Percentiles rank a stretch among this genome's conserved stretches.
Conservation (phyloP, 2,113 vertebrate genomes). For the Malaclemys terrapin region DNA sequence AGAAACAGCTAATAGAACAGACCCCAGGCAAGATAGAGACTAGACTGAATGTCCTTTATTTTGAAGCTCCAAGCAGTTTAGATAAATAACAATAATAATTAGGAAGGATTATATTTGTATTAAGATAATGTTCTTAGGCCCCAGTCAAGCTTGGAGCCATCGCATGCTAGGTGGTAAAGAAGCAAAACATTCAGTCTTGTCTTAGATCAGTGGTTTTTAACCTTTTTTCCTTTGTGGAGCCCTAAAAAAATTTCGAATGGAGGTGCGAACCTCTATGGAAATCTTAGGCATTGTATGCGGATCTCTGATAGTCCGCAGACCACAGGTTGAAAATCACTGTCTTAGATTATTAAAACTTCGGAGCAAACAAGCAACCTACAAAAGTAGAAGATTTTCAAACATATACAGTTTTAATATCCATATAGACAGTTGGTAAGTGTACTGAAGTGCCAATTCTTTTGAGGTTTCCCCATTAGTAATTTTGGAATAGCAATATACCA, state of each 20-base stretch:
- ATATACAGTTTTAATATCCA: not conserved
- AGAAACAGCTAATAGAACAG: conserved; percentile 58
- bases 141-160: not conserved
- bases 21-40: conserved; percentile 50
- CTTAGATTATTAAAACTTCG: not conserved
- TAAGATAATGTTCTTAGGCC: not conserved
- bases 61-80: not conserved
- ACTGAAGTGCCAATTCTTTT: not conserved
- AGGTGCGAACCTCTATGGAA: not conserved
- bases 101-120: not conserved
- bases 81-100: not conserved
- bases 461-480: not conserved
- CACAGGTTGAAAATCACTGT: not conserved
- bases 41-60: not conserved
- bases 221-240: not conserved
- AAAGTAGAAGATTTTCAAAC: not conserved
- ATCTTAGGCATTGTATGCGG: not conserved
- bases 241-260: not conserved
- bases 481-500: not conserved
- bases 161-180: not conserved
- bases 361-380: not conserved
- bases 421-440: not conserved
- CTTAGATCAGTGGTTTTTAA: not conserved
- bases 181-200: not conserved
- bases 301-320: not conserved